Conservation (phyloP, 1,140 invertebrate genomes). For the Drosophila pandora region DNA sequence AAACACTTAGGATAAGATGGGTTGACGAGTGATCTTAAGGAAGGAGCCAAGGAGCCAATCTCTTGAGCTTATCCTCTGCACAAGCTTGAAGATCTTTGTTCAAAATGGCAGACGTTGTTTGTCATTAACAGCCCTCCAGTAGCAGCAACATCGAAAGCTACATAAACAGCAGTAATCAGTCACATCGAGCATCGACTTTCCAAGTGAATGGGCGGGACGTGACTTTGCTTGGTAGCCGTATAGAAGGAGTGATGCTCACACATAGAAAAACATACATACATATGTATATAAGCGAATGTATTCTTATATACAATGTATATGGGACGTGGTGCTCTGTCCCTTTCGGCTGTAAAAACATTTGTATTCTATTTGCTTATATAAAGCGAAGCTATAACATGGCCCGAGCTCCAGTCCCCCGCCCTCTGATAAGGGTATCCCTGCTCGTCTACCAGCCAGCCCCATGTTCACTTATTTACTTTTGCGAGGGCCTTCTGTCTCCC, state of each 20-base stretch:
- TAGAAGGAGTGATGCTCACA: conserved; percentile 5
- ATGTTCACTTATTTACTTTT: conserved; percentile 77
- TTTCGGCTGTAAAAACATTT: conserved; percentile 50
- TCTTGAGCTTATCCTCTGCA: background rate
- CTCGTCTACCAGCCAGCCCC: conserved; percentile 34
- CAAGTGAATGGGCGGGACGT: conserved; percentile 79
- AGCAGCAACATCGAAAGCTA: conserved; percentile 41
- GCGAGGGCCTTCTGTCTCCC: conserved; percentile 40
- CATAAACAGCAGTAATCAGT: conserved; percentile 75
- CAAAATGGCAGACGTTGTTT: conserved; percentile 78
- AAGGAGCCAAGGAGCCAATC: background rate
- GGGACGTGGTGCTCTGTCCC: conserved; percentile 33
- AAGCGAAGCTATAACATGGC: conserved; percentile 40
- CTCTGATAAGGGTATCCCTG: conserved; percentile 19
- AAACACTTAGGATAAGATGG: too few relatives aligned
- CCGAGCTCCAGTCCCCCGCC: conserved; percentile 31
- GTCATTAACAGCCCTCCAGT: conserved; percentile 61
- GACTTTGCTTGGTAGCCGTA: conserved; percentile 55
- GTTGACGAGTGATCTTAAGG: too few relatives aligned
- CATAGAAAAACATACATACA: conserved; percentile 19
- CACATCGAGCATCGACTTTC: conserved; percentile 80
- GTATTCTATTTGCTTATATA: conserved; percentile 79
- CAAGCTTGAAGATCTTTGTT: conserved; percentile 36
- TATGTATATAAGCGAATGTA: background rate
- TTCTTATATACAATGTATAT: conserved; percentile 8